Evolutionary conservation across 2,888 invertebrate species (phyloP).

Genomic region (Acanthococcus lagerstroemiae): DNA sequence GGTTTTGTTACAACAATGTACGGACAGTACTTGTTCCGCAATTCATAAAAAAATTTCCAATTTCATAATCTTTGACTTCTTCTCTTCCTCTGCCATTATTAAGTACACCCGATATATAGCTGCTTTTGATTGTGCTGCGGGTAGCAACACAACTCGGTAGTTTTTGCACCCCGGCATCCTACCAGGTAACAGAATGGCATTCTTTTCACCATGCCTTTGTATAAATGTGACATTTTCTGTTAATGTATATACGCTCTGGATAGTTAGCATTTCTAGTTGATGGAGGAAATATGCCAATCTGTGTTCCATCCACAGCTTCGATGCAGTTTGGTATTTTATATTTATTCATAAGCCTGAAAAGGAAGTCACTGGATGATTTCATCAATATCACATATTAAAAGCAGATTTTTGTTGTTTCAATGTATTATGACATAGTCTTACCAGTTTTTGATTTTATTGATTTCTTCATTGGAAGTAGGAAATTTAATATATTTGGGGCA

Average conservation of each 20-base stretch:
- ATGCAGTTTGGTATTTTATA: not conserved
- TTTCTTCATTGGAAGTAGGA: constrained; percentile 2
- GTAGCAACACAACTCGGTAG: not conserved
- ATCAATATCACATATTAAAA: too few species aligned
- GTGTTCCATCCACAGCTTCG: constrained; percentile 15
- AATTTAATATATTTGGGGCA: constrained; percentile 18
- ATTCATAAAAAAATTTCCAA: not conserved
- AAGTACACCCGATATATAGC: not conserved
- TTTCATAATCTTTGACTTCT: not conserved
- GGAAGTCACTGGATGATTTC: too few species aligned
- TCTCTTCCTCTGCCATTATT: too few species aligned
- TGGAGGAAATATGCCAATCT: constrained; percentile 13
- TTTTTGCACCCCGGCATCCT: not conserved
- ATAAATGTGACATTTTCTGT: constrained; percentile 1
- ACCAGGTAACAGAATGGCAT: not conserved
- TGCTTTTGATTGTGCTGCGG: not conserved
- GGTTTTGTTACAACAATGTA: not conserved
- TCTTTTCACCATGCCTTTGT: not conserved
- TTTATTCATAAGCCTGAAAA: constrained; percentile 4
- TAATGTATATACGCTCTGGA: constrained; percentile 14
- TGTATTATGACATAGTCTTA: not conserved
- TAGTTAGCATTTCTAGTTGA: not conserved
- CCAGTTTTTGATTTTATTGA: not conserved
- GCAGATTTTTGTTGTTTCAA: too few species aligned
- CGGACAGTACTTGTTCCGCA: constrained; percentile 1